Evolutionary conservation across 1,140 invertebrate species (phyloP), one percentile per base, ranked within the genome.

Genomic region (Pseudomyrmex cubaensis): DNA sequence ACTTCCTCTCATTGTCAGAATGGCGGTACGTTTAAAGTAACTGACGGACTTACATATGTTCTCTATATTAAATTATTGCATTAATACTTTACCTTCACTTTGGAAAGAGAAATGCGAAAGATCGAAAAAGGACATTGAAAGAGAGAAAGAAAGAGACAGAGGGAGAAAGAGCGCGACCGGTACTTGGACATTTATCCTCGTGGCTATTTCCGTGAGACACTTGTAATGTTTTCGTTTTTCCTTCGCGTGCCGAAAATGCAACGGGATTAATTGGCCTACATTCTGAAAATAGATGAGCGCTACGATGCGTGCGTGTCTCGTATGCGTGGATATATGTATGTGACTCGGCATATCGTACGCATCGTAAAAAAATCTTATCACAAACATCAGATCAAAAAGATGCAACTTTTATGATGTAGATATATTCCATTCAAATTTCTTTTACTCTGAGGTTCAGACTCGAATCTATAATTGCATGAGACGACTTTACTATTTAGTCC

Each of bases 231-330:
- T 89, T 89, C 89, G 77, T 90, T 90, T 90, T 90, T 90, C 89
- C 69, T 46, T 66, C 44, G 35, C 35, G 72, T 82, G 84, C 84
- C 78, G 75, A 90, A 88, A 86, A 84, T 86, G 84, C 74, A 74
- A 69, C 78, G 73, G 84, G 84, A 90, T 90, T 90, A 90, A 90
- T 90, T 90, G 89, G 89, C 89, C 89, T 85, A 90, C 66, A 90
- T 90, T 90, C 89, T 83, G 80, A 88, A 90, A 90, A 90, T 90
- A 90, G 86, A 85, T 62, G 82, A 87, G 63, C 59, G 50, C 46
- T 20, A 12, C 48, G 54, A 50, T 48, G 35, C 25, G 50, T 66
- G 83, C 62, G 52, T 35, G 25, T 56, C n/a, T 1, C 44, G 20
- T 7, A 46, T 1, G 57, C 8, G 3, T 17, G 59, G 4, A 52